A percentile compares a stretch with the other conserved stretches of the same genome.
Conservation (phyloP, 2,113 vertebrate genomes). For the Lontra canadensis region DNA sequence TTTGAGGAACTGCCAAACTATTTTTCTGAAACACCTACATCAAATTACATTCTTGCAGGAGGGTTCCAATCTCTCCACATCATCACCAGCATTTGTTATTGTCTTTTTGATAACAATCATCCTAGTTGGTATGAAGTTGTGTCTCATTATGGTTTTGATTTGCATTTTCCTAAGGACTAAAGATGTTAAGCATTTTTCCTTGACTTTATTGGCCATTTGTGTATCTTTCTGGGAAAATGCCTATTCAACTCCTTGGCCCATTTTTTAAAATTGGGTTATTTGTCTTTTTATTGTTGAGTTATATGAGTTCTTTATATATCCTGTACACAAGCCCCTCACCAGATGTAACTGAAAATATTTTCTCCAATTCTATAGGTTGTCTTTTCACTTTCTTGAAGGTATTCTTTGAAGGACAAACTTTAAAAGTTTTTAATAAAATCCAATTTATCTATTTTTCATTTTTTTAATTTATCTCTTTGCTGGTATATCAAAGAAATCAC, state of each 20-base stretch:
- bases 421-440: not conserved
- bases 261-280: not conserved
- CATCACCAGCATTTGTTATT: not conserved
- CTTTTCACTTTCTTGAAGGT: slow-evolving; percentile 25
- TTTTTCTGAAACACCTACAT: not conserved
- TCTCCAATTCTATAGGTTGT: not conserved
- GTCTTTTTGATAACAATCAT: not conserved
- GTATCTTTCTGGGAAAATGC: not conserved
- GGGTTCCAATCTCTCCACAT: not conserved
- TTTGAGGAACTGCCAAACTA: not conserved
- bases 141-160: not conserved
- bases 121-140: not conserved
- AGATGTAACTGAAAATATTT: not conserved
- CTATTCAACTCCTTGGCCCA: not conserved
- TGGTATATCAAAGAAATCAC: not conserved
- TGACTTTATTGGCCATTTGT: not conserved
- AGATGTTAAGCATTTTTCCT: not conserved
- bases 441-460: not conserved
- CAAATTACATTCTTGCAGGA: not conserved
- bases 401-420: not conserved
- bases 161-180: not conserved
- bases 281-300: not conserved
- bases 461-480: not conserved
- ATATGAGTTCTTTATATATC: not conserved
- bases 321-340: not conserved